Evolutionary conservation across 2,888 invertebrate genomes (phyloP), one percentile per base, ranked within the genome.

Genomic region (Oeneis ivallda): DNA sequence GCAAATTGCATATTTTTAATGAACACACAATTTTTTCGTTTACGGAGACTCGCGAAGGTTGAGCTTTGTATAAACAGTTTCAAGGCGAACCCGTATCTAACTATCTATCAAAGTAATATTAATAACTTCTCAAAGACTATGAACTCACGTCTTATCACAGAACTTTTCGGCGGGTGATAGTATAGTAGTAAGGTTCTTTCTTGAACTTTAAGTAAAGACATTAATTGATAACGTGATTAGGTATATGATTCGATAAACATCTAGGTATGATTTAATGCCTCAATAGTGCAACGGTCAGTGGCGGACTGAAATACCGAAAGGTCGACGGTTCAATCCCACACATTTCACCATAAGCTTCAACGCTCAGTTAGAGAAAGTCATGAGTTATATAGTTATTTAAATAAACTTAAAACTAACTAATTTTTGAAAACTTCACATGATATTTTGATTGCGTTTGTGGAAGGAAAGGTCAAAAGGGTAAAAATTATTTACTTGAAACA

Each of bases 81-180:
- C 59, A 59, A 59, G 59, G 59, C 17, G 37, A 49, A 17, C 49
- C 49, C 45, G 49, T 59, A 59, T 47, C 37, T 59, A 49, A 59
- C 13, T 59, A 37, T 39, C 15, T 8, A 45, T n/a, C n/a, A n/a
- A n/a, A n/a, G n/a, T n/a, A n/a, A n/a, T n/a, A 32, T 45, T 39
- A 39, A 41, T 41, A 41, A 39, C 10, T 26, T 26, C 43, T n/a
- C 15, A 58, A 45, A 32, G 49, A 37, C 37, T 54, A 56, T 62
- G n/a, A 9, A 50, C 56, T 56, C 56, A 41, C 37, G 5, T 49
- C 17, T 17, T 34, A 41, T 13, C 10, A 19, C 17, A 4, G 2
- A 56, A 4, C 8, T n/a, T 32, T 34, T 54, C 4, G 37, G 15
- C 37, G 13, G 54, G 10, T 37, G 17, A 7, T 45, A 17, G 2